Percentiles rank a stretch among this genome's conserved stretches.
These are phyloP conservation scores for Sternotherus odoratus DNA, from an alignment of 2,797 vertebrate species.

Conservation along the genomic window DNA sequence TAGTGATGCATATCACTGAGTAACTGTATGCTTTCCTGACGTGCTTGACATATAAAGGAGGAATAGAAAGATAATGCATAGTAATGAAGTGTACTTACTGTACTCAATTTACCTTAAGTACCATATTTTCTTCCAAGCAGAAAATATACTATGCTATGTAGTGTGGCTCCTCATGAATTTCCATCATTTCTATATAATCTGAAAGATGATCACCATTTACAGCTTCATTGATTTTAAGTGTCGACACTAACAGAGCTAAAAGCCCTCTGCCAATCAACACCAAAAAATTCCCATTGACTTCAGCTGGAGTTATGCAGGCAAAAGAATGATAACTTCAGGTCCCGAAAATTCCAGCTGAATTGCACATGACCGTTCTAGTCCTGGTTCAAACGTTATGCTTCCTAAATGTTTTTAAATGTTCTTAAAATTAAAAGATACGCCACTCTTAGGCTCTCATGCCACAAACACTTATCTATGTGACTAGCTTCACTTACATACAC, in stretches of 20 bases:
- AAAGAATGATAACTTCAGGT: background rate
- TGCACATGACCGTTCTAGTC: background rate
- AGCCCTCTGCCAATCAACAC: background rate
- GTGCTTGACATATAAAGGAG: conserved; percentile 27
- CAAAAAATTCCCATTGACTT: background rate
- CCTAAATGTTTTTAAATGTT: background rate
- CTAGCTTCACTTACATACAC: conserved; percentile 40
- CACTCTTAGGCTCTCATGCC: background rate
- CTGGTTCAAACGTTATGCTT: background rate
- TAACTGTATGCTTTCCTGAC: conserved; percentile 1
- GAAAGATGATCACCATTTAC: background rate
- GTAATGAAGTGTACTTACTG: background rate
- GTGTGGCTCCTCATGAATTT: conserved; percentile 29
- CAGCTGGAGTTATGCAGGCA: background rate
- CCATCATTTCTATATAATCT: background rate
- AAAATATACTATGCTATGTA: background rate
- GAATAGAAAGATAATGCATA: background rate
- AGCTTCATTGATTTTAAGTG: background rate
- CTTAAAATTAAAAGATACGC: background rate
- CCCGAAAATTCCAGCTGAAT: background rate
- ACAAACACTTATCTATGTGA: background rate
- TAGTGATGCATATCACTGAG: background rate
- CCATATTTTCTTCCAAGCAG: conserved; percentile 9
- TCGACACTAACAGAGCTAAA: background rate
- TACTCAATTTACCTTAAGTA: background rate